Evolutionary conservation across 2,888 invertebrate species (phyloP).

Genomic region (Synergus itoensis): DNA sequence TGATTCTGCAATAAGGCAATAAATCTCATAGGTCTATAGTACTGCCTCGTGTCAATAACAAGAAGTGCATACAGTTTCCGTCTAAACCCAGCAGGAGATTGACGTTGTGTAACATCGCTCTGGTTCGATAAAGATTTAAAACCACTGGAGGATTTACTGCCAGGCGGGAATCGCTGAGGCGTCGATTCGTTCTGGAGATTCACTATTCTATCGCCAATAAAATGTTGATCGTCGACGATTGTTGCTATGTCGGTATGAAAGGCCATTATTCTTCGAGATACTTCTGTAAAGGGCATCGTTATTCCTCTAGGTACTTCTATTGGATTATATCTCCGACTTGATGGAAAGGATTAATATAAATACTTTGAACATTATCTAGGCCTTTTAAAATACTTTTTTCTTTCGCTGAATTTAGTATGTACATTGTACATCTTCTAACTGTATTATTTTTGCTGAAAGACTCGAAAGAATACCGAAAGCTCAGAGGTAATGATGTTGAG

Average conservation of each 20-base stretch:
- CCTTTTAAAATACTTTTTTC: no score
- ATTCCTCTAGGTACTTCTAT: neutral
- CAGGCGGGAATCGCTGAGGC: neutral
- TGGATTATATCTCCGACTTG: neutral
- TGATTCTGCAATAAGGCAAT: neutral
- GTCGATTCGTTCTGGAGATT: slow-evolving; percentile 8
- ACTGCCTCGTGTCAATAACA: slow-evolving; percentile 25
- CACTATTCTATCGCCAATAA: neutral
- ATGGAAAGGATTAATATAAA: no score
- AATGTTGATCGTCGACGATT: slow-evolving; percentile 2
- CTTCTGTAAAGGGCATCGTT: neutral
- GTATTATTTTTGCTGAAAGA: neutral
- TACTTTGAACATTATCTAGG: no score
- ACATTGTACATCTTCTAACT: no score
- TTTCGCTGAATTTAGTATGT: no score
- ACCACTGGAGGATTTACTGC: slow-evolving; percentile 23
- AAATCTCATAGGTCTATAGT: slow-evolving; percentile 18
- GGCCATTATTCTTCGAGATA: neutral
- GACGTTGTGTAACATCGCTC: slow-evolving; percentile 15
- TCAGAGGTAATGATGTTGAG: neutral
- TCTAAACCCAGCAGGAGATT: slow-evolving; percentile 32
- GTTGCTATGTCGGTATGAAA: slow-evolving; percentile 7
- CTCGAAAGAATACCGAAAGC: neutral
- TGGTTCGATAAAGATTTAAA: slow-evolving; percentile 40
- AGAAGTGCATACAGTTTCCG: slow-evolving; percentile 15